Evolutionary conservation across 2,113 vertebrate genomes (phyloP).

Genomic region (Phrynocephalus versicolor): DNA sequence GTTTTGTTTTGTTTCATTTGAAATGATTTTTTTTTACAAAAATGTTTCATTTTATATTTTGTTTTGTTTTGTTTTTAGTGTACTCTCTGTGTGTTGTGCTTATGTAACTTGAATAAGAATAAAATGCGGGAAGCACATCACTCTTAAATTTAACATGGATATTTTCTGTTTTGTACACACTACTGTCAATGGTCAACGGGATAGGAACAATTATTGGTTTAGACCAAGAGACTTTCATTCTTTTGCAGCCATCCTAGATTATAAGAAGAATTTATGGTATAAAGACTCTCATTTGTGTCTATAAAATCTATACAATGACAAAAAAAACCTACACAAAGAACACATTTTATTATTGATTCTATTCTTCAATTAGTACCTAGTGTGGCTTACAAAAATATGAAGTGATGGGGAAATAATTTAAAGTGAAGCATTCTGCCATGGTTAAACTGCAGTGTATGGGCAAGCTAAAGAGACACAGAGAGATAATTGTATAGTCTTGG

Average conservation of each 20-base stretch:
- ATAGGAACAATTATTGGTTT: background rate
- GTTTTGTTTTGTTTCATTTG: no score
- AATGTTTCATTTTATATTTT: no score
- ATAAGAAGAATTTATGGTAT: background rate
- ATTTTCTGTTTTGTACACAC: background rate
- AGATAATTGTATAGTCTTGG: background rate
- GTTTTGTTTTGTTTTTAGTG: no score
- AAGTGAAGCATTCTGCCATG: background rate
- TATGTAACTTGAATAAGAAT: constrained; percentile 10
- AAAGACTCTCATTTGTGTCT: background rate
- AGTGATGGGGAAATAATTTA: background rate
- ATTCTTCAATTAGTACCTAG: background rate
- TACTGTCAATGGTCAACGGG: background rate
- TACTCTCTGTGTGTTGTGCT: no score
- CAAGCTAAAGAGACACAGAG: background rate
- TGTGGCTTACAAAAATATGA: background rate
- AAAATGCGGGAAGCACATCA: background rate
- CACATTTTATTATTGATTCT: background rate
- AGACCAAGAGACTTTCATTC: background rate
- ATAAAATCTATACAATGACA: background rate
- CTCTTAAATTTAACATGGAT: background rate
- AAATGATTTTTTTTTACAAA: no score
- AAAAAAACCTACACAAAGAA: background rate
- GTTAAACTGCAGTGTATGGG: background rate
- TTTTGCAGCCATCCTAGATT: background rate